Evolutionary conservation across 2,888 invertebrate genomes (phyloP).

Genomic region (Agonum fuliginosum): DNA sequence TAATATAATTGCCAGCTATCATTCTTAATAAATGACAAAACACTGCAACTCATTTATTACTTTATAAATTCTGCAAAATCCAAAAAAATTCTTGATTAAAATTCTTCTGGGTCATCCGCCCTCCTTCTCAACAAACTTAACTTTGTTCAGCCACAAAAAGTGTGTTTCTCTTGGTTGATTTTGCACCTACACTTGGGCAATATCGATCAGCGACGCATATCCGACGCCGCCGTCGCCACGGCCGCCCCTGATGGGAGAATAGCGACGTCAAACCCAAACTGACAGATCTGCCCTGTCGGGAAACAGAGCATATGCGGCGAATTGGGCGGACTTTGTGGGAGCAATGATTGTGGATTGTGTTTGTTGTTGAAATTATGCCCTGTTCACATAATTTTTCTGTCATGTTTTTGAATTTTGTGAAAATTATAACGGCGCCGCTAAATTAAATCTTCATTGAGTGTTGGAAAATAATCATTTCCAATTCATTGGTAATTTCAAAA

Average conservation of each 20-base stretch:
- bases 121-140: not conserved
- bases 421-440: no score
- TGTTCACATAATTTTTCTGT: no score
- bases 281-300: conserved; percentile 11
- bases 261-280: conserved; percentile 8
- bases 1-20: no score
- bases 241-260: conserved; percentile 9
- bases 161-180: not conserved
- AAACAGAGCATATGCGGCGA: no score
- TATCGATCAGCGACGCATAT: conserved; percentile 20
- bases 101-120: not conserved
- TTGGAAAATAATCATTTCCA: no score
- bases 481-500: no score
- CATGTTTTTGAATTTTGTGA: no score
- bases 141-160: conserved; percentile 10
- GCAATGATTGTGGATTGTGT: no score
- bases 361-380: no score
- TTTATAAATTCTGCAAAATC: not conserved
- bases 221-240: not conserved
- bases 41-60: not conserved
- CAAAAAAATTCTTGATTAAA: not conserved
- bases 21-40: no score
- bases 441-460: no score
- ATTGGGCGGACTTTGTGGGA: no score
- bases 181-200: conserved; percentile 1